Evolutionary conservation across 2,888 invertebrate species (phyloP).

Genomic region (Orgyia antiqua): DNA sequence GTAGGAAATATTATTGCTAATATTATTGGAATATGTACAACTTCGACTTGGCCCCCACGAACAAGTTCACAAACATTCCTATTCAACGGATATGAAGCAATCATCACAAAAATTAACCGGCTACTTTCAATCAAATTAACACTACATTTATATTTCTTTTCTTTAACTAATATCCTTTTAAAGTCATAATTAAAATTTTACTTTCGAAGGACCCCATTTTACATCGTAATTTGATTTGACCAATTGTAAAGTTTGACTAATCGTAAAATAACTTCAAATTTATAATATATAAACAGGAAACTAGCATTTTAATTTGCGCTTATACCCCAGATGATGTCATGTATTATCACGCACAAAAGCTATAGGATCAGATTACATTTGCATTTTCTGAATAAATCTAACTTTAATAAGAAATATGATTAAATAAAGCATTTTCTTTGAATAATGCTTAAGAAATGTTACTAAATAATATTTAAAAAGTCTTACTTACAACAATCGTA

Average conservation of each 20-base stretch:
- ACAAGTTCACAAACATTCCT: not conserved
- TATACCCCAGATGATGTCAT: slow-evolving; percentile 59
- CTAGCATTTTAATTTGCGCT: slow-evolving; percentile 60
- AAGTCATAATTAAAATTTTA: slow-evolving; percentile 13
- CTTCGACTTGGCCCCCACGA: too few relatives aligned
- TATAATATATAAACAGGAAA: slow-evolving; percentile 55
- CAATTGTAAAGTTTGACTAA: slow-evolving; percentile 38
- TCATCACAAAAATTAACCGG: slow-evolving; percentile 1
- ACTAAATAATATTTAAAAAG: too few relatives aligned
- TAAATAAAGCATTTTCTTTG: too few relatives aligned
- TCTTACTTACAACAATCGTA: too few relatives aligned
- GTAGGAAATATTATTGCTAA: too few relatives aligned
- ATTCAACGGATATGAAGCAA: not conserved
- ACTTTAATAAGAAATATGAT: too few relatives aligned
- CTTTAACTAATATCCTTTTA: slow-evolving; percentile 11
- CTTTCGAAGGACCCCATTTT: slow-evolving; percentile 15
- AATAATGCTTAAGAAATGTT: too few relatives aligned
- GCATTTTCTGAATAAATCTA: too few relatives aligned
- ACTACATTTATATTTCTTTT: too few relatives aligned
- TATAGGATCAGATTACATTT: slow-evolving; percentile 6
- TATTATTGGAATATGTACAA: too few relatives aligned
- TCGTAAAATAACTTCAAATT: slow-evolving; percentile 45
- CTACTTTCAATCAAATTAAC: too few relatives aligned
- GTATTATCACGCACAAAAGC: slow-evolving; percentile 38
- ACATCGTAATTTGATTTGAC: slow-evolving; percentile 29